phyloP scores from a whole-genome alignment of 2,113 vertebrate species.

The Diphyllodes magnificus region DNA sequence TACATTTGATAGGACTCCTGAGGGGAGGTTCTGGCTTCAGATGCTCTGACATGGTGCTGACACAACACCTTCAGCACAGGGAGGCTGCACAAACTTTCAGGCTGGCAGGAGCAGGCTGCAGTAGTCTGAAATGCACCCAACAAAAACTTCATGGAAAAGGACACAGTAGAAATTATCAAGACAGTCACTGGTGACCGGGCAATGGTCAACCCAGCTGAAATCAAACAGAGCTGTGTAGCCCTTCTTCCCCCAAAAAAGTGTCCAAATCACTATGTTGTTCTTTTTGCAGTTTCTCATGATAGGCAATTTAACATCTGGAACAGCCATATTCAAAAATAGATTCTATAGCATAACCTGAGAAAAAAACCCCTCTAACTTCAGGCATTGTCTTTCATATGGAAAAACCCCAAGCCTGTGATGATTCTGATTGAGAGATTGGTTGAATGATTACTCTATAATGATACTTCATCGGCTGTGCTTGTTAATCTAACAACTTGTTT shows the following conservation, averaged over 20 bases:
- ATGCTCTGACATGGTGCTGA: not conserved
- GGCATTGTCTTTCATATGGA: constrained; percentile 12
- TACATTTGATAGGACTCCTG: constrained; percentile 16
- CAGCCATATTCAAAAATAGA: not conserved
- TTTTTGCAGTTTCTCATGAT: not conserved
- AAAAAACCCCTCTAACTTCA: not conserved
- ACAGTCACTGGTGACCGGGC: not conserved
- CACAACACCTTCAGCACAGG: not conserved
- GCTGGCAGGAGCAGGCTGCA: not conserved
- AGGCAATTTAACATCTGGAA: not conserved
- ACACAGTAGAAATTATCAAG: not conserved
- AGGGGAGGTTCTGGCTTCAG: not conserved
- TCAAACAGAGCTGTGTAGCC: not conserved
- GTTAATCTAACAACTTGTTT: constrained; percentile 51
- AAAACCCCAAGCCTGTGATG: not conserved
- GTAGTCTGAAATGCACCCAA: not conserved
- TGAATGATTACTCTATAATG: constrained; percentile 44
- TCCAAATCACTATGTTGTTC: not conserved
- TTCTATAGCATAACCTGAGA: not conserved
- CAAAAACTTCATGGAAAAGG: not conserved
- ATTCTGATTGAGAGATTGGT: constrained; percentile 29
- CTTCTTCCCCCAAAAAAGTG: not conserved
- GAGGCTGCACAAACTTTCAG: not conserved
- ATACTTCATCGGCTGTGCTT: not conserved
- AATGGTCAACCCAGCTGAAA: not conserved